Percentiles rank a stretch among this genome's conserved stretches.
These are phyloP conservation scores for Drosophila monieri DNA, from an alignment of 2,888 invertebrate species.

Conservation along the genomic window DNA sequence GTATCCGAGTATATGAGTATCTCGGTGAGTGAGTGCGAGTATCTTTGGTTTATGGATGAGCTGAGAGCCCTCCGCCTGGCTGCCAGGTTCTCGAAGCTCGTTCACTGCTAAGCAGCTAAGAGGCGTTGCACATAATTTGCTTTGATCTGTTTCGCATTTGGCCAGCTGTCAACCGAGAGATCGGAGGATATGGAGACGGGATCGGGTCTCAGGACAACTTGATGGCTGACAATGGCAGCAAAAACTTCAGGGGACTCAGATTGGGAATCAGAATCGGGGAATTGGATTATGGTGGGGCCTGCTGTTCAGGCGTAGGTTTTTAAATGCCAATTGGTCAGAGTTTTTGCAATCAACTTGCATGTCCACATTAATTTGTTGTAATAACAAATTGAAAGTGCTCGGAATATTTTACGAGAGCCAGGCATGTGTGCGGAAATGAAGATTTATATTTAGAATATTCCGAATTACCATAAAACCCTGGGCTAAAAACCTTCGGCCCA, in stretches of 20 bases:
- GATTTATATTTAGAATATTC: constrained; percentile 36
- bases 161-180: constrained; percentile 67
- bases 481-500: constrained; percentile 20
- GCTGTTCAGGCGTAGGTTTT: constrained; percentile 72
- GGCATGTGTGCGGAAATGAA: constrained; percentile 35
- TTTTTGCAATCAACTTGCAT: constrained; percentile 72
- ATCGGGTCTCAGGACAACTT: constrained; percentile 1
- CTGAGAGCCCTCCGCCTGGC: constrained; percentile 8
- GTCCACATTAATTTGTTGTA: constrained; percentile 78
- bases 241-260: constrained; percentile 13
- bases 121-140: constrained; percentile 80
- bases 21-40: constrained; percentile 3
- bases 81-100: constrained; percentile 28
- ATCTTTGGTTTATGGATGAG: constrained; percentile 16
- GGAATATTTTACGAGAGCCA: constrained; percentile 19
- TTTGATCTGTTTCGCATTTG: constrained; percentile 78
- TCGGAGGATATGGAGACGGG: constrained; percentile 3
- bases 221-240: constrained; percentile 54
- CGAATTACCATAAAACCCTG: constrained; percentile 45
- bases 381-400: constrained; percentile 71
- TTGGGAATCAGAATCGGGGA: constrained; percentile 1
- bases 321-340: constrained; percentile 71
- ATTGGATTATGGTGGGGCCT: constrained; percentile 31
- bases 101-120: constrained; percentile 70
- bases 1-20: constrained; percentile 15